Conservation (phyloP, 2,113 vertebrate genomes). For the Myotis davidii region DNA sequence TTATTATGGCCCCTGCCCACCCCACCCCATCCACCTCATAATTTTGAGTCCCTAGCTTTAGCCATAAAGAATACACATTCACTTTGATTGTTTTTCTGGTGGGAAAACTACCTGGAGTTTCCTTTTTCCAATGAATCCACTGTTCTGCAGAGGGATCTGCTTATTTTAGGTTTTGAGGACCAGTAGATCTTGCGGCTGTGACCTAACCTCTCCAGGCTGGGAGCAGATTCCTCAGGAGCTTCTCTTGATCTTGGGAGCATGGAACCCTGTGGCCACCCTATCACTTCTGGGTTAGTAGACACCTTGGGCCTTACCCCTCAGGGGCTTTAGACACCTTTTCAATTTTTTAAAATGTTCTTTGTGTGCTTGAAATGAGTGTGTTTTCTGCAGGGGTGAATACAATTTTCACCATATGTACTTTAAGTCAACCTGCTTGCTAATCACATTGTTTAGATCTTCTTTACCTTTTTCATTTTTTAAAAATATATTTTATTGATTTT, state of each 20-base stretch:
- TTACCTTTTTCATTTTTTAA: background rate
- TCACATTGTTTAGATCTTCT: background rate
- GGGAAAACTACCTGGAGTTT: background rate
- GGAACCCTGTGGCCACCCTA: background rate
- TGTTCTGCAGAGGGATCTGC: background rate
- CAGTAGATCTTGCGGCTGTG: background rate
- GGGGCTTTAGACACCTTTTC: background rate
- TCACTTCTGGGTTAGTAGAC: background rate
- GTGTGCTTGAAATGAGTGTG: background rate
- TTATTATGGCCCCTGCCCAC: background rate
- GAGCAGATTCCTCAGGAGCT: background rate
- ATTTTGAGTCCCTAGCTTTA: background rate
- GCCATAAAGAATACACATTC: background rate
- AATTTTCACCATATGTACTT: background rate
- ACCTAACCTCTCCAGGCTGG: background rate
- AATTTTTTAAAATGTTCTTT: background rate
- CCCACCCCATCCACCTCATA: rapidly evolving
- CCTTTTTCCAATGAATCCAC: background rate
- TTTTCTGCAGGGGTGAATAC: background rate
- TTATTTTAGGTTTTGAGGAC: background rate
- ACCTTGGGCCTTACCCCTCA: background rate
- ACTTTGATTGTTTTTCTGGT: background rate
- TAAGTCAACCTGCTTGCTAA: background rate
- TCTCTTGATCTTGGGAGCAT: background rate
- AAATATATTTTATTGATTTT: too few species aligned